Base-by-base conservation (phyloP, 1,140 invertebrate genomes). In the Drosophila sulfurigaster region DNA sequence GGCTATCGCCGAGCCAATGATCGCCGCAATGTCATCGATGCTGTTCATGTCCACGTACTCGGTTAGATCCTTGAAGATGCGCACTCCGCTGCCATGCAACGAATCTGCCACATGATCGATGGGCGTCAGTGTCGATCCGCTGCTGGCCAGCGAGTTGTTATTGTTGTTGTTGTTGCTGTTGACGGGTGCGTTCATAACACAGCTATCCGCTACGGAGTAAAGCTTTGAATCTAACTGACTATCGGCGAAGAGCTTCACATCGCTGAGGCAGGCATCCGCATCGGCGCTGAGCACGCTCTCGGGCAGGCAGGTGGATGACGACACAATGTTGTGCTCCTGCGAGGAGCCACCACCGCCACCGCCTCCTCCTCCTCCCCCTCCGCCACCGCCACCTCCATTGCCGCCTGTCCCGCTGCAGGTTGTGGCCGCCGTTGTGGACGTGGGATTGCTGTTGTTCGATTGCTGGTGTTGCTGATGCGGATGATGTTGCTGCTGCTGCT, bases 1-100 rank as follows among this genome's bases (percentile, higher is more conserved):
- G 0, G 97, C 96, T 75, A 98, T 98, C n/a, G 97, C 97, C 1
- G 96, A 97, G 0, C 97, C 96, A 59, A 98, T 97, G 16, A 98
- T 96, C 13, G 96, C 96, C 0, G 97, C 96, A 69, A 98, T 97
- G 79, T 97, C 97, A 69, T 97, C 97, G 57, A 95, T 95, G 1
- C 94, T 95, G 57, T 94, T 94, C 81, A 97, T 96, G 79, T 97
- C 96, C 86, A 94, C 86, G 81, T 93, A 93, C 91, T 94, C 82
- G 63, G 91, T 86, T 28, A 92, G 69, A 63, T 92, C 92, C 58
- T 92, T 92, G 75, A 90, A 92, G 69, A 93, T 93, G 62, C 92
- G 80, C 8, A 92, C 91, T 0, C 91, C 88, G 67, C 93, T 93
- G 54, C 79, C 79, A 48, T 90, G 86, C 32, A 94, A 91, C 25